Conservation (phyloP, 2,888 invertebrate species). For the Plagiodera versicolora region DNA sequence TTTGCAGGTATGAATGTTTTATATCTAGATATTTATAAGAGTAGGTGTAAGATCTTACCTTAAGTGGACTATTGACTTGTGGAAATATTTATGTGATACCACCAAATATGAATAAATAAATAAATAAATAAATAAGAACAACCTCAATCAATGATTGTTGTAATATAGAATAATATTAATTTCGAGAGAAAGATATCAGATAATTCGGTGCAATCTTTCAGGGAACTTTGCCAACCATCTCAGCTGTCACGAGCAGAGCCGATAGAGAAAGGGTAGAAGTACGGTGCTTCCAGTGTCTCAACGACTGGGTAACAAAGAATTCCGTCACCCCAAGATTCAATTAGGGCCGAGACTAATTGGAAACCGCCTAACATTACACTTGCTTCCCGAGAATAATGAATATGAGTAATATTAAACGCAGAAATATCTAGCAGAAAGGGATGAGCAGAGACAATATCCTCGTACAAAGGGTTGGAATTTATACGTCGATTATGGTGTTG, state of each 20-base stretch:
- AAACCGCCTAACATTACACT: slow-evolving; percentile 39
- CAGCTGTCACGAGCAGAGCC: slow-evolving; percentile 26
- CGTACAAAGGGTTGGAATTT: slow-evolving; percentile 43
- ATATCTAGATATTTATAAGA: too few species aligned
- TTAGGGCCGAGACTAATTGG: slow-evolving; percentile 50
- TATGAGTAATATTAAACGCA: slow-evolving; percentile 54
- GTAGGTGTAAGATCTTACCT: too few species aligned
- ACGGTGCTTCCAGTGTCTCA: neutral
- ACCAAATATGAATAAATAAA: too few species aligned
- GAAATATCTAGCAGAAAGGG: slow-evolving; percentile 42
- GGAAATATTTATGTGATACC: too few species aligned
- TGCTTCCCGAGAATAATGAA: slow-evolving; percentile 46
- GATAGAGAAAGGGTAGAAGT: neutral
- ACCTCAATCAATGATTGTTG: too few species aligned
- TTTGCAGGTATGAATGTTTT: too few species aligned
- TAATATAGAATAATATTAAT: too few species aligned
- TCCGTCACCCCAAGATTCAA: slow-evolving; percentile 49
- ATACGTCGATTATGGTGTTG: slow-evolving; percentile 49
- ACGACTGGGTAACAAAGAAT: slow-evolving; percentile 39
- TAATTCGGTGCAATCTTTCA: neutral
- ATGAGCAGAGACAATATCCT: slow-evolving; percentile 12
- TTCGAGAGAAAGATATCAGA: too few species aligned
- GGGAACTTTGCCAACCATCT: neutral
- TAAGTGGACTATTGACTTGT: too few species aligned
- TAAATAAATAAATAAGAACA: too few species aligned